Conservation (phyloP, 2,888 invertebrate genomes). For the Conistra vaccinii region DNA sequence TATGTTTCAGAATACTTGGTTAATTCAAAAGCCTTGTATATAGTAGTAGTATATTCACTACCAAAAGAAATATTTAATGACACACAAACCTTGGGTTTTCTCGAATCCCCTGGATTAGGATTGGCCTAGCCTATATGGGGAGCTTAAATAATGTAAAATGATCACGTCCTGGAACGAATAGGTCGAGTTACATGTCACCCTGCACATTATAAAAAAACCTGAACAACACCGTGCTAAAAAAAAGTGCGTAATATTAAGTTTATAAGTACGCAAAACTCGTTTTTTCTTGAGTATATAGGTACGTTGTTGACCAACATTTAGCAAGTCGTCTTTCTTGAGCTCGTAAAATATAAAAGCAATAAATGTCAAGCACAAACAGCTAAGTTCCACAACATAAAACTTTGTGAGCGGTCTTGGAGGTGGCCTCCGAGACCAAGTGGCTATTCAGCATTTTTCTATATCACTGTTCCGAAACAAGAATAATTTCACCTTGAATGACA, state of each 20-base stretch:
- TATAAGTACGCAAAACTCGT: slow-evolving; percentile 21
- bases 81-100: neutral
- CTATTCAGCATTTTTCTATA: slow-evolving; percentile 82
- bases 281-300: slow-evolving; percentile 47
- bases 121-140: too few relatives aligned
- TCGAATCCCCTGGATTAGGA: neutral
- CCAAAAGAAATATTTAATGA: neutral
- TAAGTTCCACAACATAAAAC: slow-evolving; percentile 87
- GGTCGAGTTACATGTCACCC: neutral
- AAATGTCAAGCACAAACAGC: slow-evolving; percentile 87
- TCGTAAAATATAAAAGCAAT: slow-evolving; percentile 88
- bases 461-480: slow-evolving; percentile 68
- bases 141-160: neutral
- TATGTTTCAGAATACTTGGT: neutral
- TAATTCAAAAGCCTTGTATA: neutral
- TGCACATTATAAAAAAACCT: neutral
- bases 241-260: slow-evolving; percentile 28
- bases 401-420: slow-evolving; percentile 79
- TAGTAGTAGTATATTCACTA: neutral
- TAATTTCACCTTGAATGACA: slow-evolving; percentile 35
- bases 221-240: neutral
- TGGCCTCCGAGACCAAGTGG: slow-evolving; percentile 77
- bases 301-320: slow-evolving; percentile 76
- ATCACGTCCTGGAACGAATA: neutral
- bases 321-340: slow-evolving; percentile 76